phyloP scores from a whole-genome alignment of 2,888 invertebrate species.

The Dicyrtomina minuta region DNA sequence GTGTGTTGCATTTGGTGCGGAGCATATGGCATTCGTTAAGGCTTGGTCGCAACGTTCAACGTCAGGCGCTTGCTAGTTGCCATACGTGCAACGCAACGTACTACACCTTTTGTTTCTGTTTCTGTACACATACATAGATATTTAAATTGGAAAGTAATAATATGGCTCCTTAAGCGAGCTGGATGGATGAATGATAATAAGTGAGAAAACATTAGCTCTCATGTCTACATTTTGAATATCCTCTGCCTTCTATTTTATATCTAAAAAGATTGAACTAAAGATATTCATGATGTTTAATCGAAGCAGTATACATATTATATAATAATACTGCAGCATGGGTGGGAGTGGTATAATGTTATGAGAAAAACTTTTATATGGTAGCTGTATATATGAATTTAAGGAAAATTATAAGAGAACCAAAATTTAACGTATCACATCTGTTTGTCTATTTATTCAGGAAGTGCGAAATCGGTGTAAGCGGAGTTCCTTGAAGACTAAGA shows the following conservation, averaged over 20 bases:
- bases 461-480: slow-evolving; percentile 49
- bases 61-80: slow-evolving; percentile 2
- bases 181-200: too few species aligned
- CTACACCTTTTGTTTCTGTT: background rate
- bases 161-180: background rate
- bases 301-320: too few species aligned
- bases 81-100: background rate
- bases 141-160: slow-evolving; percentile 16
- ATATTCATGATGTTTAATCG: too few species aligned
- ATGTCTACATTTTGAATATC: too few species aligned
- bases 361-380: too few species aligned
- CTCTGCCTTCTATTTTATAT: too few species aligned
- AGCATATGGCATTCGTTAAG: background rate
- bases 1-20: background rate
- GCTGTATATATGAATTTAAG: too few species aligned
- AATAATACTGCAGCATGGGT: too few species aligned
- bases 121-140: background rate
- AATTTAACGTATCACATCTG: slow-evolving; percentile 9
- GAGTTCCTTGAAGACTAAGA: slow-evolving; percentile 48
- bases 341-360: too few species aligned
- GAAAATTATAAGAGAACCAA: background rate
- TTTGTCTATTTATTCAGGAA: slow-evolving; percentile 45
- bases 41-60: background rate
- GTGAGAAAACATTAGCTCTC: too few species aligned
- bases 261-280: too few species aligned